Conservation (phyloP, 2,888 invertebrate species). For the Nephrotoma guestfalica region DNA sequence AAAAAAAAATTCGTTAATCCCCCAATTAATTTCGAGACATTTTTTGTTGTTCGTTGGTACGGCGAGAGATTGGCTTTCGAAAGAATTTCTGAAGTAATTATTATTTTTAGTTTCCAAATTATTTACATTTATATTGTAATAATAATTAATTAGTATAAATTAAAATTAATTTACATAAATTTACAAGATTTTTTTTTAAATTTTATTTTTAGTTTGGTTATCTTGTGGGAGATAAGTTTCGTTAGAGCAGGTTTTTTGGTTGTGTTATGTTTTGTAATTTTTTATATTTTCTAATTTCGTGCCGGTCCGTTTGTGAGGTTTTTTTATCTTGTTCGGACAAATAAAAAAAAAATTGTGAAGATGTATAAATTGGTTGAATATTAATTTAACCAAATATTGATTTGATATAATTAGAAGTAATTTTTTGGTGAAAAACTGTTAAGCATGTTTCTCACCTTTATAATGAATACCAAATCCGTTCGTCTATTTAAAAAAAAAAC, state of each 20-base stretch:
- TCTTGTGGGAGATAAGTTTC: neutral
- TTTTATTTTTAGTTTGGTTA: neutral
- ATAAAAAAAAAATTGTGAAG: neutral
- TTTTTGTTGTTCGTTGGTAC: neutral
- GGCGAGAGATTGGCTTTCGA: neutral
- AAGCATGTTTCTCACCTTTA: too few relatives aligned
- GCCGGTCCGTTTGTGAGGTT: neutral
- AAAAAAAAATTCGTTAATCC: neutral
- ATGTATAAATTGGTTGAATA: neutral
- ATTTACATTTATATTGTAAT: neutral
- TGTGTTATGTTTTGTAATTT: neutral
- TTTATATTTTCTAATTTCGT: neutral
- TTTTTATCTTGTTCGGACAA: neutral
- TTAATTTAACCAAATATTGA: neutral
- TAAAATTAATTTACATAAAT: neutral
- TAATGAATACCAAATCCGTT: too few relatives aligned
- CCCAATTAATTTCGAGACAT: neutral
- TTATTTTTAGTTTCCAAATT: neutral
- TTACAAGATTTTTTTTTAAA: neutral
- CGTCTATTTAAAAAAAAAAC: too few relatives aligned
- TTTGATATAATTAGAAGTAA: neutral
- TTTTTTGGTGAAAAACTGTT: neutral
- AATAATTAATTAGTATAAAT: neutral
- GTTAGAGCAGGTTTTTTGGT: neutral
- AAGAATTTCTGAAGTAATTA: neutral